phyloP scores from a whole-genome alignment of 2,113 vertebrate species.

The Globicephala melas region DNA sequence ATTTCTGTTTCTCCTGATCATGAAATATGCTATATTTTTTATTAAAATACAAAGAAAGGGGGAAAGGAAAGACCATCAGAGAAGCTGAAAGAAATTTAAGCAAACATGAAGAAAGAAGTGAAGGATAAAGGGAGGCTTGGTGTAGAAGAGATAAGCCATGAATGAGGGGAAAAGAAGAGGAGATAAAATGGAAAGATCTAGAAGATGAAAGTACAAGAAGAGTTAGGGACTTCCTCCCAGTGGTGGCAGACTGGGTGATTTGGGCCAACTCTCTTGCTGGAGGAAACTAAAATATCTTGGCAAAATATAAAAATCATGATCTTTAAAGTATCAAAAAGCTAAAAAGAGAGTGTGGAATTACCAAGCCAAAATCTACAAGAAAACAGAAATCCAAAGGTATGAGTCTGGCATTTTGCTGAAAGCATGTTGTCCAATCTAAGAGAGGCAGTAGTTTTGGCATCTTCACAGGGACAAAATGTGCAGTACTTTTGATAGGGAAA shows the following conservation, averaged over 20 bases:
- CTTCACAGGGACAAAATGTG: not conserved
- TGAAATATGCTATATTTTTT: not conserved
- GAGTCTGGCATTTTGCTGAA: not conserved
- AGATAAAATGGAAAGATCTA: not conserved
- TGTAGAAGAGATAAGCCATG: not conserved
- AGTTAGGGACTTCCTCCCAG: not conserved
- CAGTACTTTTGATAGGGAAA: not conserved
- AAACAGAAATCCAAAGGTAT: not conserved
- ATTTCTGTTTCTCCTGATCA: not conserved
- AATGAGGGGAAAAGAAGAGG: not conserved
- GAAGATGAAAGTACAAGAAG: not conserved
- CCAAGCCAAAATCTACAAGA: not conserved
- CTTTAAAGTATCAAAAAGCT: not conserved
- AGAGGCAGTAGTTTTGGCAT: not conserved
- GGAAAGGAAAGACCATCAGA: not conserved
- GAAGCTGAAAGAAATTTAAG: not conserved
- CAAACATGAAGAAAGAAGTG: not conserved
- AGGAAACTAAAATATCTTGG: constrained; percentile 16
- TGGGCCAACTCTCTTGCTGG: not conserved
- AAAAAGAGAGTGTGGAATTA: not conserved
- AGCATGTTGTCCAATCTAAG: not conserved
- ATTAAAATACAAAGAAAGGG: not conserved
- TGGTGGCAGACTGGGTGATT: not conserved
- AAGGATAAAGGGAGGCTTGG: not conserved
- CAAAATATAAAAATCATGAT: constrained; percentile 2